Conservation (phyloP, 2,888 invertebrate species). For the Pedicia rivosa region DNA sequence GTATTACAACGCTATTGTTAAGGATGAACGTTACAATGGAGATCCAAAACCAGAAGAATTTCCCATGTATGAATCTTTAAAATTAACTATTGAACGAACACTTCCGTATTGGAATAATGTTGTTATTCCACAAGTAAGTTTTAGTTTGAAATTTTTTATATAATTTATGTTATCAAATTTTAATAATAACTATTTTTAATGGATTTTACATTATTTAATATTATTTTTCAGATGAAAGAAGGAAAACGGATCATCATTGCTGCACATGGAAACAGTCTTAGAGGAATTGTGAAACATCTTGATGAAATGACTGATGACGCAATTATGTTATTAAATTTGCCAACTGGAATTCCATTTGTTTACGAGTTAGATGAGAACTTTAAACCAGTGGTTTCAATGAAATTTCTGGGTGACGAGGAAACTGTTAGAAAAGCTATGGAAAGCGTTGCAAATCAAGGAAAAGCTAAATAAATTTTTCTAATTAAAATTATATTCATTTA, state of each 20-base stretch:
- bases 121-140: conserved; percentile 38
- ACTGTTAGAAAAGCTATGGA: conserved; percentile 61
- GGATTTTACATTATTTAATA: not conserved
- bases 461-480: conserved; percentile 51
- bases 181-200: not conserved
- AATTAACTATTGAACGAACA: conserved; percentile 64
- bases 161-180: no score
- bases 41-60: conserved; percentile 59
- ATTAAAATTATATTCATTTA: no score
- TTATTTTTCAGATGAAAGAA: conserved; percentile 27
- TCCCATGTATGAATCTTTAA: conserved; percentile 68
- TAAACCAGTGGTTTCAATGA: conserved; percentile 51
- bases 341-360: conserved; percentile 66
- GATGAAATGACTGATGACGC: conserved; percentile 59
- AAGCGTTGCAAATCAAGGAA: conserved; percentile 63
- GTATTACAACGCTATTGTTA: conserved; percentile 57
- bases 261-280: conserved; percentile 73
- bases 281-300: conserved; percentile 74
- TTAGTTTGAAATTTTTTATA: no score
- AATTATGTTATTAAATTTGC: conserved; percentile 60
- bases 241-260: conserved; percentile 47
- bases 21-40: conserved; percentile 55
- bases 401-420: conserved; percentile 64
- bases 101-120: conserved; percentile 76
- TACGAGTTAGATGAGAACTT: conserved; percentile 56